A percentile compares a stretch with the other conserved stretches of the same genome.
Evolutionary conservation across 2,888 invertebrate genomes (phyloP).

Genomic region (Drosophila parthenogenetica): DNA sequence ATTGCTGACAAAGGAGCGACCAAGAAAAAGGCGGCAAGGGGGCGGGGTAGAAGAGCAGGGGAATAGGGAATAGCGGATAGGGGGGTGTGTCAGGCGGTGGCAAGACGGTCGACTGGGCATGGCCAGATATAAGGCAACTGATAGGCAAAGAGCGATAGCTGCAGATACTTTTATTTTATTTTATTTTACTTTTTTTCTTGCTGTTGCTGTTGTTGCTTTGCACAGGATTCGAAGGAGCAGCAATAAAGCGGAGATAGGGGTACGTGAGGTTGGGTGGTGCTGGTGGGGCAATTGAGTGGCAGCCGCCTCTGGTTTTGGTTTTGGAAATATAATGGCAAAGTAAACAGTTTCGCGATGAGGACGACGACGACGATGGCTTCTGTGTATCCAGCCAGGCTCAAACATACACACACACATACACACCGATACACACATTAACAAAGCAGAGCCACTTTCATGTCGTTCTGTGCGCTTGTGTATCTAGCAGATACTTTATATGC

Average conservation of each 20-base stretch:
- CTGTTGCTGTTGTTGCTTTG: conserved; percentile 20
- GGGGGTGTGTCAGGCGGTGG: conserved; percentile 12
- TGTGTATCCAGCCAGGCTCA: conserved; percentile 24
- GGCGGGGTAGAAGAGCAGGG: neutral
- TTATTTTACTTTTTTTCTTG: conserved; percentile 35
- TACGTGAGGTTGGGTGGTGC: neutral
- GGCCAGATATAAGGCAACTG: conserved; percentile 57
- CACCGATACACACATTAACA: conserved; percentile 27
- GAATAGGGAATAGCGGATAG: too few species aligned
- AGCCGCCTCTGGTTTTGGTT: conserved; percentile 63
- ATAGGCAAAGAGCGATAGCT: conserved; percentile 62
- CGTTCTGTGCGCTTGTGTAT: conserved; percentile 67
- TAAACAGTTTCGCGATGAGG: conserved; percentile 67
- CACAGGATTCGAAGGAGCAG: conserved; percentile 35
- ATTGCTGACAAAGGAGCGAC: conserved; percentile 7
- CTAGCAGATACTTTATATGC: conserved; percentile 80
- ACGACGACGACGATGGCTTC: conserved; percentile 49
- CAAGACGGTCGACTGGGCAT: conserved; percentile 42
- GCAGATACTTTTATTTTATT: conserved; percentile 62
- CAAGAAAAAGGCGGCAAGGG: neutral
- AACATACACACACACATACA: conserved; percentile 5
- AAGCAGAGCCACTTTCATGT: conserved; percentile 53
- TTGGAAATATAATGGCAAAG: conserved; percentile 71
- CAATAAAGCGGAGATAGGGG: neutral
- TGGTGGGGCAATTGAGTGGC: conserved; percentile 30